Base-by-base conservation (phyloP, 2,888 invertebrate species). In the Paralinhomoeus sp. region DNA sequence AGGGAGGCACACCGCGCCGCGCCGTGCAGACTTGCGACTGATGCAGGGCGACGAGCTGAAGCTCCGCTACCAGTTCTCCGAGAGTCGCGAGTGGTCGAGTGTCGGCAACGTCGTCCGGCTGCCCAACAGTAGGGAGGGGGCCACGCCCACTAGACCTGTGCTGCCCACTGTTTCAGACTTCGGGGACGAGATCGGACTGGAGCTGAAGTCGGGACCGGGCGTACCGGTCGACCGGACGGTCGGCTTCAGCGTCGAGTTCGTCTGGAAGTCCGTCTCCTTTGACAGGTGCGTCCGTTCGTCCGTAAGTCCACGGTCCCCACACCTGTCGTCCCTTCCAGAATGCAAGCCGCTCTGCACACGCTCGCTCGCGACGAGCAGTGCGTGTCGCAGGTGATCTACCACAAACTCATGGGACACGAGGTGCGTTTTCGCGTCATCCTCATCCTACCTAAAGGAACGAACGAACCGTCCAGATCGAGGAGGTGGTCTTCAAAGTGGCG, bases 21-120 rank as follows among this genome's bases (percentile, higher is more conserved):
- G n/a, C n/a, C n/a, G n/a, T n/a, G n/a, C 57, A 70, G 93, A 91
- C 59, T 89, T 93, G 84, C 85, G 89, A 62, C 67, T 97, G 43
- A 93, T 97, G 91, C 91, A 91, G 61, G 97, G 97, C 9, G 97
- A 97, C 69, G 97, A 97, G 63, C 65, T 97, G 44, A 72, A 85
- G 54, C 69, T 97, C 52, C 77, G 89, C 57, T 87, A 63, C 48
- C 53, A 53, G 34, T 55, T 56, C 1, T 47, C 54, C n/a, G 51
- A 53, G 36, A 56, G 56, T 7, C 48, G 45, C 13, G 53, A 55
- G 0, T 99, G 97, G 97, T 78, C 78, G n/a, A 87, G 87, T 31
- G 80, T 89, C 15, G 97, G 97, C 0, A 91, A 93, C 63, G 91
- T 97, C 39, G 89, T 97, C 58, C 72, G 72, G 57, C 67, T 72